These are phyloP conservation scores for Maconellicoccus hirsutus DNA, from an alignment of 1,140 invertebrate species.

Conservation along the genomic window DNA sequence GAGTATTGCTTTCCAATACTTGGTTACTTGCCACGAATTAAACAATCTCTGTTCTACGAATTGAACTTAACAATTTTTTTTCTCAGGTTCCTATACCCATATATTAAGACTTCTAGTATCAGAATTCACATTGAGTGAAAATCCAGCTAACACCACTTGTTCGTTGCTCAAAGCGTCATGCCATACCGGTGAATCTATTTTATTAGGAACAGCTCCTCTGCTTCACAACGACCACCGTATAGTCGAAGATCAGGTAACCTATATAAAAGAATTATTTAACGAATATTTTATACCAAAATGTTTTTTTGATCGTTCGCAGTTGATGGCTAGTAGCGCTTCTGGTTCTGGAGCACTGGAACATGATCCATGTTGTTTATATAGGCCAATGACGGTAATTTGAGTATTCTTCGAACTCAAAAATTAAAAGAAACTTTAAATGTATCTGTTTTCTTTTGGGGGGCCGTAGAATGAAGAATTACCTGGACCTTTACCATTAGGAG, in stretches of 20 bases:
- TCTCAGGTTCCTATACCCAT: slow-evolving; percentile 46
- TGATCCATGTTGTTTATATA: slow-evolving; percentile 82
- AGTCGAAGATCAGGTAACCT: slow-evolving; percentile 88
- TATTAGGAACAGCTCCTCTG: slow-evolving; percentile 66
- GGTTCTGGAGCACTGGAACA: slow-evolving; percentile 93
- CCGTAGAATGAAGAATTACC: slow-evolving; percentile 49
- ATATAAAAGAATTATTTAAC: slow-evolving; percentile 14
- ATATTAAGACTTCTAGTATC: slow-evolving; percentile 87
- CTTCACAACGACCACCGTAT: slow-evolving; percentile 92
- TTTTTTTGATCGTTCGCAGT: slow-evolving; percentile 39
- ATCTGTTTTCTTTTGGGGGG: slow-evolving; percentile 5
- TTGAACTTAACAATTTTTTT: too few relatives aligned
- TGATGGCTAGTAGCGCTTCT: slow-evolving; percentile 81
- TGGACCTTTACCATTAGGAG: slow-evolving; percentile 86
- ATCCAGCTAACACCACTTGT: slow-evolving; percentile 86
- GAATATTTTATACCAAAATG: slow-evolving; percentile 3
- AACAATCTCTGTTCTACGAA: not conserved
- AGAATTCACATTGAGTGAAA: slow-evolving; percentile 92
- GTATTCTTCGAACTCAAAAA: too few relatives aligned
- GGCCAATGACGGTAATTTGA: slow-evolving; percentile 40
- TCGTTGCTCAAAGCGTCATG: slow-evolving; percentile 74
- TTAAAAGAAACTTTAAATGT: not conserved
- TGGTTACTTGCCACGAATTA: not conserved
- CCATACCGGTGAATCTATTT: slow-evolving; percentile 79
- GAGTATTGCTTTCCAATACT: slow-evolving; percentile 25